Conservation (phyloP, 2,113 vertebrate species). For the Sinosuthora webbiana region DNA sequence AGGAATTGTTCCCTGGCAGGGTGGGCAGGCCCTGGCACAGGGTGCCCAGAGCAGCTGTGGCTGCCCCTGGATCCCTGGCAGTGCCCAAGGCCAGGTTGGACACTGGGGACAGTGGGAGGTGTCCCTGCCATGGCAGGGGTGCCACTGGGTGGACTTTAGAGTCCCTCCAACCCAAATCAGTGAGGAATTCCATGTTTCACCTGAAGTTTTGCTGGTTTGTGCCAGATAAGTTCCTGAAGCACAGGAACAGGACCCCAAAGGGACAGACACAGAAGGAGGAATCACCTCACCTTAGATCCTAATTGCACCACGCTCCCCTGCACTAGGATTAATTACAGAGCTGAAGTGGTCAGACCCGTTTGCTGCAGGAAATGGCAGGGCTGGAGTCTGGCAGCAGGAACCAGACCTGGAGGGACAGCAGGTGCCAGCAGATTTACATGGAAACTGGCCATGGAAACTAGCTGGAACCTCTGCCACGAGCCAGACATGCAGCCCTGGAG, state of each 20-base stretch:
- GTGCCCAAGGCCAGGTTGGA: neutral
- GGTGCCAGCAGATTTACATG: neutral
- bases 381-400: neutral
- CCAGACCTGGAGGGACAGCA: neutral
- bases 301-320: neutral
- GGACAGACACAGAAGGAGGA: neutral
- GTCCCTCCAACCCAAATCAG: rapidly evolving
- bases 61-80: neutral
- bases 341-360: neutral
- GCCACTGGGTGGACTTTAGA: rapidly evolving
- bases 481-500: neutral
- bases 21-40: neutral
- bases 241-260: neutral
- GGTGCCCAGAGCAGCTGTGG: neutral
- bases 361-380: neutral
- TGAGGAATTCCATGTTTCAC: neutral
- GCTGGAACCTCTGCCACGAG: neutral
- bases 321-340: neutral
- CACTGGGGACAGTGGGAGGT: neutral
- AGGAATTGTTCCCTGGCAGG: neutral
- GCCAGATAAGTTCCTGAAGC: neutral
- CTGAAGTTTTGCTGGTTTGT: neutral
- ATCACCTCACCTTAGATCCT: rapidly evolving
- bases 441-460: neutral
- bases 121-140: neutral